Evolutionary conservation across 2,888 invertebrate species (phyloP), one percentile per base, ranked within the genome.

Genomic region (Nycteola revayana): DNA sequence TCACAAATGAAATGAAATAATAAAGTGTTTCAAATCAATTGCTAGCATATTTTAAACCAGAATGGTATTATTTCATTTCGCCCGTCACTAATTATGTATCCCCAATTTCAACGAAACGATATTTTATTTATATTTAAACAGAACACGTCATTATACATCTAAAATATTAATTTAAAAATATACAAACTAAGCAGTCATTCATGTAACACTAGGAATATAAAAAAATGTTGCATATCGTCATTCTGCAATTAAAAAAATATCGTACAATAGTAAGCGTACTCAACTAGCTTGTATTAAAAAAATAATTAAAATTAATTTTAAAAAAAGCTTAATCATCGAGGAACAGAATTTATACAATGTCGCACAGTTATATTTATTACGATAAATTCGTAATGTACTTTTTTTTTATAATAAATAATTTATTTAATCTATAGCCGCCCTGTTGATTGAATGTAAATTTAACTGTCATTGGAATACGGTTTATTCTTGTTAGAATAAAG

Each of bases 131-230:
- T 66, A 65, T 69, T 69, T 63, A 56, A 76, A 78, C 74, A 70
- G 74, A 77, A 77, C 75, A 72, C 73, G 66, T 76, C 64, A 63
- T 57, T 62, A 67, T 55, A 59, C 21, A 70, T 64, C 63, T 74
- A 65, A 69, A 72, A 60, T 67, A 76, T 75, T 78, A 75, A 77
- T 76, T 76, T 73, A 74, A 75, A 74, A 77, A 72, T 76, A 77
- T 87, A 86, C 71, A 79, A 85, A 86, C 87, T 87, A 87, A 82
- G 86, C 87, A 87, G 87, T 87, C 87, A 80, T 85, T 84, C 81
- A 70, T 67, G 69, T 83, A 84, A 83, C 77, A 74, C 82, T 85
- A 84, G 69, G 68, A 73, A 74, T 76, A 71, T 61, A 55, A 21
- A 50, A 68, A 70, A 63, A 64, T 47, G 43, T 47, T 64, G 71